These are phyloP conservation scores for Guaruba guarouba DNA, from an alignment of 2,113 vertebrate species.

Conservation along the genomic window DNA sequence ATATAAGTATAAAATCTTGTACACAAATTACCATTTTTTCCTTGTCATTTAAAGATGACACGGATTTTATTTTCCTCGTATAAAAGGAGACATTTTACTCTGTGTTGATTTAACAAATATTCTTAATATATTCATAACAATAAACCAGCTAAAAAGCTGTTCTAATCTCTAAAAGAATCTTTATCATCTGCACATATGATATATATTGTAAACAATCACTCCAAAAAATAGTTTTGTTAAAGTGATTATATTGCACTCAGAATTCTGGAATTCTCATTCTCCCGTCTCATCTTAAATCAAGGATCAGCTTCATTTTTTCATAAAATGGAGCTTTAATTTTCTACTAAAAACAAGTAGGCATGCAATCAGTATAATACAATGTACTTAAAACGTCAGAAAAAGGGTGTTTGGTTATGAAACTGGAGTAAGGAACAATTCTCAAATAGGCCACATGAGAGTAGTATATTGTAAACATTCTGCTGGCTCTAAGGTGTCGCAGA, in stretches of 20 bases:
- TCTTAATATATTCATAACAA: conserved; percentile 18
- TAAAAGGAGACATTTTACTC: conserved; percentile 50
- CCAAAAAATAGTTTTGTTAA: not conserved
- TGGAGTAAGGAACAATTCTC: conserved; percentile 8
- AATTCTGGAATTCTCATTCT: not conserved
- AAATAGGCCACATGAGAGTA: not conserved
- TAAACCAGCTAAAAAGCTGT: conserved; percentile 36
- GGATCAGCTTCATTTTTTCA: conserved; percentile 30
- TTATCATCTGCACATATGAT: conserved; percentile 10
- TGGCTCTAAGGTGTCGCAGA: conserved; percentile 4
- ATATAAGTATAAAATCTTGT: not conserved
- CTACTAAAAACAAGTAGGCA: conserved; percentile 33
- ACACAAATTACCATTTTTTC: conserved; percentile 43
- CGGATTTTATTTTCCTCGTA: conserved; percentile 51
- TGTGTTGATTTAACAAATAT: conserved; percentile 38
- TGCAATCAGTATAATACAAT: conserved; percentile 31
- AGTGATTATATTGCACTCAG: conserved; percentile 49
- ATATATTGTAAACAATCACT: conserved; percentile 51
- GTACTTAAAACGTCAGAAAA: conserved; percentile 13
- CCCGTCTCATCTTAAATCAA: conserved; percentile 4
- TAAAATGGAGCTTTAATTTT: conserved; percentile 51
- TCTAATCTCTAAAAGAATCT: conserved; percentile 10
- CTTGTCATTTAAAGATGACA: conserved; percentile 4
- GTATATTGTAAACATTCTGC: conserved; percentile 38
- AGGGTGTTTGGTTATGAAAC: not conserved